Conservation (phyloP, 1,140 invertebrate genomes). For the Paraescarpia echinospica region DNA sequence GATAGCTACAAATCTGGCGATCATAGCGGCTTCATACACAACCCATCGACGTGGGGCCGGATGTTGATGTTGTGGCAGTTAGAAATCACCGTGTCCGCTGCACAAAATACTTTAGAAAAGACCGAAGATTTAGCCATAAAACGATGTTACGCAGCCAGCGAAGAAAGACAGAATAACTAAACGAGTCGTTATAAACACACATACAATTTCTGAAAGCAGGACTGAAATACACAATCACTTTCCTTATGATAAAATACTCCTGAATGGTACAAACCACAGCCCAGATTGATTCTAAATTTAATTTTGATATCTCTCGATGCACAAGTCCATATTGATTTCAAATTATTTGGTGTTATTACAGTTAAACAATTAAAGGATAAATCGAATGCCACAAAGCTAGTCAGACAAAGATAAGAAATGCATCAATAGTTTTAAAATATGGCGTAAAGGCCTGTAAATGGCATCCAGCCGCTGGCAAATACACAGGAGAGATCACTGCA, state of each 20-base stretch:
- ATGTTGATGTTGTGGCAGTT: background rate
- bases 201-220: background rate
- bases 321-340: background rate
- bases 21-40: too few relatives aligned
- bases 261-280: background rate
- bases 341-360: background rate
- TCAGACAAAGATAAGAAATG: background rate
- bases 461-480: background rate
- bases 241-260: background rate
- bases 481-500: background rate
- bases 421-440: background rate
- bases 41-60: background rate
- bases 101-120: background rate
- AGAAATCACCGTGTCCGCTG: background rate
- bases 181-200: background rate
- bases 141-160: background rate
- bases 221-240: background rate
- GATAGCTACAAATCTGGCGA: too few relatives aligned
- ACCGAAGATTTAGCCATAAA: background rate
- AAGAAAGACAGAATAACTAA: background rate
- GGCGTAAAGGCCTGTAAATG: background rate
- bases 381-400: background rate
- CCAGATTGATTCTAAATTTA: background rate
- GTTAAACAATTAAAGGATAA: background rate
- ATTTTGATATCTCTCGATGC: too few relatives aligned